A percentile compares a stretch with the other conserved stretches of the same genome.
phyloP scores from a whole-genome alignment of 2,888 invertebrate genomes.

The Blera fallax region DNA sequence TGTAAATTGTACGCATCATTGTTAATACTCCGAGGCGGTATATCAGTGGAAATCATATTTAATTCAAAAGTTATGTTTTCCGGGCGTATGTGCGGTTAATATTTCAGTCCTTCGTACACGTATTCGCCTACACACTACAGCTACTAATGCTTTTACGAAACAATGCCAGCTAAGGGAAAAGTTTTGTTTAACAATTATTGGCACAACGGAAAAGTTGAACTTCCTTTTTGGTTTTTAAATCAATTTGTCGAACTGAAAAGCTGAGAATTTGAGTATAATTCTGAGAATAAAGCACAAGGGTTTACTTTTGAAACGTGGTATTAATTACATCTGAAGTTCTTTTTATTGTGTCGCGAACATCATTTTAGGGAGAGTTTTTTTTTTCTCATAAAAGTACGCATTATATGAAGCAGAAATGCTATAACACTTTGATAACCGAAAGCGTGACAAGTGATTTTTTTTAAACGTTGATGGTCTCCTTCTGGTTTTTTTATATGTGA shows the following conservation, averaged over 20 bases:
- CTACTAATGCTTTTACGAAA: conserved; percentile 43
- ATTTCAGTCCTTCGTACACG: conserved; percentile 27
- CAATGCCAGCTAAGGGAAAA: conserved; percentile 43
- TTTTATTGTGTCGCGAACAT: conserved; percentile 6
- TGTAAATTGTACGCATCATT: conserved; percentile 50
- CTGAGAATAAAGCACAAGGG: background rate
- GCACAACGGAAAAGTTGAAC: conserved; percentile 41
- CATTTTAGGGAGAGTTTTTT: background rate
- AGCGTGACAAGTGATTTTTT: background rate
- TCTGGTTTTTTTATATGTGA: too few relatives aligned
- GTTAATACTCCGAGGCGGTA: conserved; percentile 29
- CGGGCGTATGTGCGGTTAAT: conserved; percentile 54
- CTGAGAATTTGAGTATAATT: background rate
- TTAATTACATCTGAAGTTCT: conserved; percentile 11
- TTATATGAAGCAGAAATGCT: background rate
- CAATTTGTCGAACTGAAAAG: conserved; percentile 41
- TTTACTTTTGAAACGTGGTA: background rate
- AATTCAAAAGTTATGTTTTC: conserved; percentile 68
- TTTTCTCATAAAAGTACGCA: background rate
- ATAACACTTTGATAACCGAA: background rate
- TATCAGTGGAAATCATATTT: conserved; percentile 57
- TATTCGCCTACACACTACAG: background rate
- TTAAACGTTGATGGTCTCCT: background rate
- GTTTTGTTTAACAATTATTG: conserved; percentile 56
- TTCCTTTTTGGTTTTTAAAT: conserved; percentile 36